Base-by-base conservation (phyloP, 2,888 invertebrate genomes). In the Mechanitis messenoides region DNA sequence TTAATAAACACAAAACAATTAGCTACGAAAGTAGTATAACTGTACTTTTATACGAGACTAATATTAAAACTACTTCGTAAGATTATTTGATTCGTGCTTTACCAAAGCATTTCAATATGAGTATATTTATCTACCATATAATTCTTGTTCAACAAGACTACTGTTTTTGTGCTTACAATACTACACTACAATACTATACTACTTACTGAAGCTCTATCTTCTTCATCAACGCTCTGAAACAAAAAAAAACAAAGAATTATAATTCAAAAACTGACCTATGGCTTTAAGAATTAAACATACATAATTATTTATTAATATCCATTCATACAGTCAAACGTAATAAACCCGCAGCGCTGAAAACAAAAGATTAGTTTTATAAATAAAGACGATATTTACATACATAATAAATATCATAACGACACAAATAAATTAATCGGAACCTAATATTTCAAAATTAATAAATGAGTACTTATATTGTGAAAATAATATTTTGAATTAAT, bases 151-250 rank as follows among this genome's bases (percentile, higher is more conserved):
- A 20, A 20, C 20, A 20, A 20, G 20, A 20, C 20, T 20, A 20
- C 20, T 20, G 20, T 20, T 20, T 20, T 20, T 20, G 20, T 20
- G 1, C 20, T 20, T 20, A 20, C 20, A 20, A 20, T 20, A 20
- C 20, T 7, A 46, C 33, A 47, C 28, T 20, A 28, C 31, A 28
- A 2, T 6, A 45, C 3, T 45, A 42, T 42, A 28, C 9, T 20
- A 93, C 94, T 94, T 88, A 95, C 95, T 85, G 94, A 94, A 75
- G 92, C 93, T 78, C 93, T 91, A 83, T 95, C 95, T 80, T 94
- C 94, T 77, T 95, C 94, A 74, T 94, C 94, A 70, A 91, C 88
- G 72, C 92, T 93, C 93, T 93, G 92, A 91, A 91, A 80, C 91
- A 84, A 85, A 71, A 65, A 74, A 72, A 69, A 62, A 35, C 45